Percentiles rank a stretch among this genome's conserved stretches.
phyloP scores from a whole-genome alignment of 1,140 invertebrate species.

The Hestina assimilis region DNA sequence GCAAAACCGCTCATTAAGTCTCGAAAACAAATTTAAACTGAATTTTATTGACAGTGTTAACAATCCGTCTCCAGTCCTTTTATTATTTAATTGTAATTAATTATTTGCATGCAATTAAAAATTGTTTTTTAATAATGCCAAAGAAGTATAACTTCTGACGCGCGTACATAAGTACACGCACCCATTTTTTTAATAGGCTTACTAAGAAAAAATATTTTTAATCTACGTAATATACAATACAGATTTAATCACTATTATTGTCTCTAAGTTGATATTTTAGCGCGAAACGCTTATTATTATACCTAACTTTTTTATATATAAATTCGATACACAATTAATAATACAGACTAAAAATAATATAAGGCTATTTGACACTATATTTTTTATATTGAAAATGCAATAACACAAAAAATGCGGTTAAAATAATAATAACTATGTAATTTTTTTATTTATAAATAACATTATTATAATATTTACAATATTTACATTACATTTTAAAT shows the following conservation, averaged over 20 bases:
- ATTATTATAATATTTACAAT: no score
- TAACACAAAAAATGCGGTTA: not conserved
- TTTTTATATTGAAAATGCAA: not conserved
- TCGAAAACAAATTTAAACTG: no score
- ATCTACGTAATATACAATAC: not conserved
- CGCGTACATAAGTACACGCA: no score
- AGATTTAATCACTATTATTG: conserved; percentile 17
- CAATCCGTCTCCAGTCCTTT: no score
- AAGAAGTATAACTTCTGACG: no score
- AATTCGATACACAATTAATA: not conserved
- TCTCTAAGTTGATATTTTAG: conserved; percentile 27
- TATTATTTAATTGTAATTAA: no score
- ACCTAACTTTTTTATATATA: not conserved
- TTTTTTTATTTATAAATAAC: no score
- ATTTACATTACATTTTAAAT: conserved; percentile 9
- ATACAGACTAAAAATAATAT: not conserved
- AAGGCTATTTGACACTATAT: not conserved
- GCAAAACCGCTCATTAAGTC: no score
- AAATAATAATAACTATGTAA: conserved; percentile 7
- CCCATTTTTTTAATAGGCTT: no score
- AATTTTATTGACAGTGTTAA: no score
- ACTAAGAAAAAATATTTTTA: not conserved
- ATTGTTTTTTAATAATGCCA: no score
- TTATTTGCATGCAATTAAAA: no score
- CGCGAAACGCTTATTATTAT: conserved; percentile 1